Conservation (phyloP, 2,888 invertebrate species). For the Tiphia femorata region DNA sequence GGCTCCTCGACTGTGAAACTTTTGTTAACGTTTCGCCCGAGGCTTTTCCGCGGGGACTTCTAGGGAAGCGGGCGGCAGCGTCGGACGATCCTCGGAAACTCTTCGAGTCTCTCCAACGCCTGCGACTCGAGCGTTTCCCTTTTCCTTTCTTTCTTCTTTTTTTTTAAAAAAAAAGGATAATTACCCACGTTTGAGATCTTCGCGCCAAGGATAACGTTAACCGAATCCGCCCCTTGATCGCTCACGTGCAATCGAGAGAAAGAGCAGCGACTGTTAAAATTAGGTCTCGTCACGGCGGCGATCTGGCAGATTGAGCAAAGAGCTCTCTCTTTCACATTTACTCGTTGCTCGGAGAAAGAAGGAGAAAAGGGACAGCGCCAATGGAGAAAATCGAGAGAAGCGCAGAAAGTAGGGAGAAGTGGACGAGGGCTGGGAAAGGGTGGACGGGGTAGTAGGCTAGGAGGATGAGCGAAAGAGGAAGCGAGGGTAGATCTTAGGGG, state of each 20-base stretch:
- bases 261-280: neutral
- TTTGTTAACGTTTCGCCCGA: slow-evolving; percentile 54
- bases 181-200: neutral
- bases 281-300: too few species aligned
- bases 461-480: slow-evolving; percentile 28
- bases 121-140: slow-evolving; percentile 8
- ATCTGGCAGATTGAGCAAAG: too few species aligned
- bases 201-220: too few species aligned
- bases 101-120: slow-evolving; percentile 10
- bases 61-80: slow-evolving; percentile 14
- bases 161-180: neutral
- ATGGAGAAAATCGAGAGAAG: neutral
- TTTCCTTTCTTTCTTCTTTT: too few species aligned
- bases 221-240: too few species aligned
- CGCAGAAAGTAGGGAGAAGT: too few species aligned
- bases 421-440: neutral
- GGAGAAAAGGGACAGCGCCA: neutral
- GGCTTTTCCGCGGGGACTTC: slow-evolving; percentile 54
- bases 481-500: slow-evolving; percentile 48
- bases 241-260: neutral
- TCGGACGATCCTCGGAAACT: slow-evolving; percentile 7
- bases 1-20: slow-evolving; percentile 60
- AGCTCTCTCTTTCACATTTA: too few species aligned
- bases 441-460: neutral
- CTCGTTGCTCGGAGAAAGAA: too few species aligned